Percentiles rank a stretch among this genome's conserved stretches.
phyloP scores from a whole-genome alignment of 2,797 vertebrate species.

The Perodicticus potto region DNA sequence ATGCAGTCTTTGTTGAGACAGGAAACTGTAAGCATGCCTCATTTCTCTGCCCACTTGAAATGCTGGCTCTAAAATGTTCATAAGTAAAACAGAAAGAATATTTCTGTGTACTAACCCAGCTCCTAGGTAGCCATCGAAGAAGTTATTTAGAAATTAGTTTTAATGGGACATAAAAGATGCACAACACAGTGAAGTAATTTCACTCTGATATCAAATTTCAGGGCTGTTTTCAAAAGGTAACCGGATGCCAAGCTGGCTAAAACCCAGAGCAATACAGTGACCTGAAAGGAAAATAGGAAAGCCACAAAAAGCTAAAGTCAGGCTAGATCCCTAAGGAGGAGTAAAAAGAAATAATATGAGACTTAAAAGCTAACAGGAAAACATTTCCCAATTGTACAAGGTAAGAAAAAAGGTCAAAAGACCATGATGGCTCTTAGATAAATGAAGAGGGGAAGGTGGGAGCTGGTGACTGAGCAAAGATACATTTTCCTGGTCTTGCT shows the following conservation, averaged over 20 bases:
- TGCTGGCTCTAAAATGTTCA: background rate
- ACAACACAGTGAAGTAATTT: slow-evolving; percentile 61
- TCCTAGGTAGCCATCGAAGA: background rate
- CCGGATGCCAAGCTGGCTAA: slow-evolving; percentile 54
- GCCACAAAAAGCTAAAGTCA: slow-evolving; percentile 59
- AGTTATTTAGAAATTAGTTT: slow-evolving; percentile 58
- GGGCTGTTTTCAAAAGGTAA: slow-evolving; percentile 67
- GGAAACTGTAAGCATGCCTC: background rate
- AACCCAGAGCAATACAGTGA: slow-evolving; percentile 42
- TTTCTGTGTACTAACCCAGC: slow-evolving; percentile 36
- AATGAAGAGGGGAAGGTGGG: background rate
- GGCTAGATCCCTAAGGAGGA: slow-evolving; percentile 54
- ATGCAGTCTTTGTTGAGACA: background rate
- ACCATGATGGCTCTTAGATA: slow-evolving; percentile 35
- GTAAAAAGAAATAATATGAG: slow-evolving; percentile 62
- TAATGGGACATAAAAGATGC: slow-evolving; percentile 45
- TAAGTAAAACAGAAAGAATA: slow-evolving; percentile 41
- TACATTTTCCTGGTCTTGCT: background rate
- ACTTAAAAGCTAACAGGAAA: slow-evolving; percentile 62
- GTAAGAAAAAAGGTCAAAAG: slow-evolving; percentile 34
- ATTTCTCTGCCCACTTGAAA: slow-evolving; percentile 46
- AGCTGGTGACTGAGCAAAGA: background rate
- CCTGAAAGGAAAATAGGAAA: slow-evolving; percentile 55
- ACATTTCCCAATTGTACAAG: background rate
- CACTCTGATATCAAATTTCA: slow-evolving; percentile 68